Conservation (phyloP, 2,888 invertebrate species). For the Aradus depressus region DNA sequence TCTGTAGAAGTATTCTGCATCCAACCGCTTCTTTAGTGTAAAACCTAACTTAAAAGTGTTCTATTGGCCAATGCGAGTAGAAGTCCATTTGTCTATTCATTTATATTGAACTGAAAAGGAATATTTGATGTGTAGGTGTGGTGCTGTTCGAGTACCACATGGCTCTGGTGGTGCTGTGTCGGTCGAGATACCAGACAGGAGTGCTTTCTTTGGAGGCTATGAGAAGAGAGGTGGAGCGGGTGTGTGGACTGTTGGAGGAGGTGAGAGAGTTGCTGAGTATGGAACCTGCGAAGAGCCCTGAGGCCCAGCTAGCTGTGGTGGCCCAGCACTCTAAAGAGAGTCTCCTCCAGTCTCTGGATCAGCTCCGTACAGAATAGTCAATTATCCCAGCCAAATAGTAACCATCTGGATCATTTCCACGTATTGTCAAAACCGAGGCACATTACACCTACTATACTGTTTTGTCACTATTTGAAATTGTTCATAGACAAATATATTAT, state of each 20-base stretch:
- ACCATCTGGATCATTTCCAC: background rate
- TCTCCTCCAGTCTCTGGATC: slow-evolving; percentile 38
- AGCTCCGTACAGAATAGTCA: slow-evolving; percentile 35
- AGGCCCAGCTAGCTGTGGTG: slow-evolving; percentile 29
- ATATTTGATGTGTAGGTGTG: slow-evolving; percentile 34
- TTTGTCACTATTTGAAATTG: too few species aligned
- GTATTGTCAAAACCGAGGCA: background rate
- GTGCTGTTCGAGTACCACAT: slow-evolving; percentile 38
- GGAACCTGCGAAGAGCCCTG: slow-evolving; percentile 33
- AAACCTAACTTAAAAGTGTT: background rate
- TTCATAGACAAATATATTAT: too few species aligned
- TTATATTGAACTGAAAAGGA: too few species aligned
- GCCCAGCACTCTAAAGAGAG: slow-evolving; percentile 28
- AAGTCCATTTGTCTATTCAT: background rate
- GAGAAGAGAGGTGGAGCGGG: slow-evolving; percentile 31
- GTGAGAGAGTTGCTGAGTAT: slow-evolving; percentile 32
- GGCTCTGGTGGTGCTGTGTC: slow-evolving; percentile 34
- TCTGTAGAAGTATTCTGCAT: too few species aligned
- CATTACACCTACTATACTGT: too few species aligned
- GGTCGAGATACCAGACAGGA: slow-evolving; percentile 31
- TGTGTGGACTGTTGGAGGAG: slow-evolving; percentile 32
- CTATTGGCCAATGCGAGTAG: background rate
- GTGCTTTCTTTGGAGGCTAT: slow-evolving; percentile 30
- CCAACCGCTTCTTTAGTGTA: background rate
- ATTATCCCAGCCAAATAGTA: slow-evolving; percentile 12